phyloP scores from a whole-genome alignment of 1,140 invertebrate genomes.

The Periplaneta americana region DNA sequence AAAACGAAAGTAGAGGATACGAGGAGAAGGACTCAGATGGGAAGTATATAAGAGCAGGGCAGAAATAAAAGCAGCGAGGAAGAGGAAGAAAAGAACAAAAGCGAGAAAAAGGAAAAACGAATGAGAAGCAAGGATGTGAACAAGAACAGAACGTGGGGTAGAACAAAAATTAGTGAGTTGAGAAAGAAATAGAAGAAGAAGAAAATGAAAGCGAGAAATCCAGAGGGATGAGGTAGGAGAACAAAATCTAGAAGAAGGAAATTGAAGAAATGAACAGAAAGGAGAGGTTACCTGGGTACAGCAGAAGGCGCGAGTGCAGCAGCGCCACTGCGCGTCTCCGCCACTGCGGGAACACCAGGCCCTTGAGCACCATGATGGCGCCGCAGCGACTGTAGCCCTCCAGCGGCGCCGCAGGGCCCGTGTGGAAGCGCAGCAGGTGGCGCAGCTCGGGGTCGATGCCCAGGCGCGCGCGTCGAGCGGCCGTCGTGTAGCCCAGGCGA shows the following conservation, averaged over 20 bases:
- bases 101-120: no score
- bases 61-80: no score
- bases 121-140: no score
- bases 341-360: constrained; percentile 63
- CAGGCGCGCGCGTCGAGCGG: constrained; percentile 48
- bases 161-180: no score
- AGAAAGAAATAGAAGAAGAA: no score
- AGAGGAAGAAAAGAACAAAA: no score
- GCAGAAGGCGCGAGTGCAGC: constrained; percentile 53
- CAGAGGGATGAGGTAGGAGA: no score
- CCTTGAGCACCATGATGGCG: constrained; percentile 54
- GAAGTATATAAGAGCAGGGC: no score
- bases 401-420: constrained; percentile 47
- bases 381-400: constrained; percentile 48
- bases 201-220: no score
- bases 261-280: not conserved
- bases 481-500: constrained; percentile 50
- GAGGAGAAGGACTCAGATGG: no score
- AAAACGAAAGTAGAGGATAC: no score
- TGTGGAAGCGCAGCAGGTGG: constrained; percentile 52
- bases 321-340: constrained; percentile 51
- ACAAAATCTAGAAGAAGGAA: not conserved
- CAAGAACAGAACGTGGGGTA: no score
- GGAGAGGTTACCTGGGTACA: constrained; percentile 45
- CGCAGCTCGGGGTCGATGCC: constrained; percentile 59